Evolutionary conservation across 2,797 vertebrate species (phyloP), one percentile per base, ranked within the genome.

Genomic region (Cyprinodon diabolis): DNA sequence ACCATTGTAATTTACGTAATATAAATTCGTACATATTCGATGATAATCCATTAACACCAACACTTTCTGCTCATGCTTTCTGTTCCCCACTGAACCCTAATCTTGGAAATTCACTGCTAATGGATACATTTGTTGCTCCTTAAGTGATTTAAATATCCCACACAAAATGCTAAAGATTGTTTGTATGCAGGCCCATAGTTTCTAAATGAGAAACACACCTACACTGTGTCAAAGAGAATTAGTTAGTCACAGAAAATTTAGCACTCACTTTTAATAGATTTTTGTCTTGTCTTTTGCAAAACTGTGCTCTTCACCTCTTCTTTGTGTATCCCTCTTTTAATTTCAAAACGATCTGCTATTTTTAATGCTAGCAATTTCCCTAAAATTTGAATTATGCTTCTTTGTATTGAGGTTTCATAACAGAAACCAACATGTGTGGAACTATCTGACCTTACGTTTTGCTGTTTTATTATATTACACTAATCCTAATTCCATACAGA

Each of bases 1-100:
- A 5, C 40, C 7, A 52, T 91, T 87, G 87, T 79, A 85, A 88
- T 75, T 87, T 88, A 5, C 79, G 48, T 56, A 75, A 72, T 84
- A 84, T 85, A 73, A 89, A 75, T 81, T 76, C 7, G 54, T 80
- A 65, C 76, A 77, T 78, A 10, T 52, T 71, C 84, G 81, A 66
- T 48, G 2, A 5, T 43, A 43, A 43, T 52, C 82, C 78, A 84
- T 89, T 83, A 89, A 77, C 72, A 78, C 69, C 76, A 73, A 25
- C 71, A 69, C 43, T 71, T 75, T 74, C 72, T 43, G 9, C 30
- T 74, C 58, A 43, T 74, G 55, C 73, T 77, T 79, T 60, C 72
- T 25, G 10, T 68, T 67, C 14, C 10, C 49, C 23, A 4, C n/a
- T 56, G 66, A 43, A 19, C 68, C 70, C 79, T 71, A 55, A 75